Evolutionary conservation across 2,888 invertebrate genomes (phyloP).

Genomic region (Aphidoletes aphidimyza): DNA sequence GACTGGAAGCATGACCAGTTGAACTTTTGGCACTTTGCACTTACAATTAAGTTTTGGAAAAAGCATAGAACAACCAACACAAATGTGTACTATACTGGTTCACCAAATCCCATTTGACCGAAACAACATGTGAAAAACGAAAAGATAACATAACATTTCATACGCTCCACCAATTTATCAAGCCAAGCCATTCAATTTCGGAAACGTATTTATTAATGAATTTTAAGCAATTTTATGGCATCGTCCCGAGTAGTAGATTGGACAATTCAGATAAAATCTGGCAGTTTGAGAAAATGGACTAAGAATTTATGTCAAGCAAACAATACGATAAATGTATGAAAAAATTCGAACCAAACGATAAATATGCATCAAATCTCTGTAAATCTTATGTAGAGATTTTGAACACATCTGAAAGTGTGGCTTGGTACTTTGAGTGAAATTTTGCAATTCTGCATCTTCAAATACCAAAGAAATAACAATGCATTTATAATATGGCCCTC

Average conservation of each 20-base stretch:
- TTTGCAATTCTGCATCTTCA: neutral
- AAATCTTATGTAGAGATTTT: conserved; percentile 13
- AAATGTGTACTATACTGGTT: neutral
- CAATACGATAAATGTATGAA: neutral
- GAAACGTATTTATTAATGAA: too few relatives aligned
- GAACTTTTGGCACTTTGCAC: conserved; percentile 1
- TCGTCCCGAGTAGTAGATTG: too few relatives aligned
- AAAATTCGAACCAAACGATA: conserved; percentile 22
- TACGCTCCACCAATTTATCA: neutral
- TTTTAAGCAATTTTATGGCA: too few relatives aligned
- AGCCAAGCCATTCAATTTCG: neutral
- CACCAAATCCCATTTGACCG: neutral
- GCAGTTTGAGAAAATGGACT: neutral
- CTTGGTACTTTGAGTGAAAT: too few relatives aligned
- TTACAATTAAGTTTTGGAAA: neutral
- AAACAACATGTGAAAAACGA: neutral
- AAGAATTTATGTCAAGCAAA: neutral
- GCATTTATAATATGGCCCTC: neutral
- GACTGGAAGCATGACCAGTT: too few relatives aligned
- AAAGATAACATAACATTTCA: neutral
- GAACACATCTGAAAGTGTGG: neutral
- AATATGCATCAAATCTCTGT: conserved; percentile 30
- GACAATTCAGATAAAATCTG: neutral
- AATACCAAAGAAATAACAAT: neutral
- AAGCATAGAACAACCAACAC: neutral